Percentiles rank a stretch among this genome's conserved stretches.
Evolutionary conservation across 2,797 vertebrate genomes (phyloP).

Genomic region (Periophthalmus magnuspinnatus): DNA sequence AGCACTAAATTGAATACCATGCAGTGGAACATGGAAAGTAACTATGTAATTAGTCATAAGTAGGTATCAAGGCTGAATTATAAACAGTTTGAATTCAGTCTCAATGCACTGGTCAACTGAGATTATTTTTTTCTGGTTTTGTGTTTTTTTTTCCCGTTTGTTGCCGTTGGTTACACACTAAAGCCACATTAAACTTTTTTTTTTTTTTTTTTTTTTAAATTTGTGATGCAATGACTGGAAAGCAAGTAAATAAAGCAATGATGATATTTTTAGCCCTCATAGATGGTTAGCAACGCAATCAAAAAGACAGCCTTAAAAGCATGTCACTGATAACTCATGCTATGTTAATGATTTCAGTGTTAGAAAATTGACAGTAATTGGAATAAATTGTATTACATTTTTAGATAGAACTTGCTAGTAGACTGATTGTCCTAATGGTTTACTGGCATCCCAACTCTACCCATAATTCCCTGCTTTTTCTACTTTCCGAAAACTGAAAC

Average conservation of each 20-base stretch:
- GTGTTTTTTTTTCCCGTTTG: slow-evolving; percentile 14
- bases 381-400: too few species aligned
- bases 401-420: too few species aligned
- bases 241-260: slow-evolving; percentile 44
- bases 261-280: slow-evolving; percentile 17
- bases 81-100: too few species aligned
- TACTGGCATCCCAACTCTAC: too few species aligned
- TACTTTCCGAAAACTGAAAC: too few species aligned
- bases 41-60: too few species aligned
- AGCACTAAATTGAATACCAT: too few species aligned
- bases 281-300: not conserved
- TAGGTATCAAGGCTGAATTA: too few species aligned
- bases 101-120: too few species aligned
- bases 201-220: slow-evolving; percentile 43
- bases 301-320: not conserved
- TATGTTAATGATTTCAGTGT: not conserved
- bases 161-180: slow-evolving; percentile 42
- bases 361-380: not conserved
- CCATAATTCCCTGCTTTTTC: too few species aligned
- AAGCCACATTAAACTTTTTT: slow-evolving; percentile 44
- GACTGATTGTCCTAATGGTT: too few species aligned
- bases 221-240: slow-evolving; percentile 60
- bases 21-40: too few species aligned
- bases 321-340: not conserved
- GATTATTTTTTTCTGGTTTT: not conserved